A percentile compares a stretch with the other conserved stretches of the same genome.
Conservation (phyloP, 2,797 vertebrate genomes). For the Phyllotis vaccarum region DNA sequence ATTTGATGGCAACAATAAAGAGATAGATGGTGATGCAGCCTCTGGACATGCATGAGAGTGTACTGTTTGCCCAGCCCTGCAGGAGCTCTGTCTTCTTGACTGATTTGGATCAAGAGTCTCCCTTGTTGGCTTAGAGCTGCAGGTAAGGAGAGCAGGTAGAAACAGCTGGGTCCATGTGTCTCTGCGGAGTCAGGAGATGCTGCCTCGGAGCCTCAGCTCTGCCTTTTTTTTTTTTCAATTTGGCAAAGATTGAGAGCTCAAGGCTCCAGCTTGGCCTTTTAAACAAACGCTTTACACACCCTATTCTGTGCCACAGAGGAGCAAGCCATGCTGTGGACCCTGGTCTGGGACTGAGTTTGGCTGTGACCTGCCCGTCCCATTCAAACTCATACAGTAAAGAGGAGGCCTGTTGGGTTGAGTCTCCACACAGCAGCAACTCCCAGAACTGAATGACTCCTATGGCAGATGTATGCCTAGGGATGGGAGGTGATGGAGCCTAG, state of each 20-base stretch:
- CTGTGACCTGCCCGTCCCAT: not conserved
- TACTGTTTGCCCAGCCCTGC: not conserved
- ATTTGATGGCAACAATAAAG: not conserved
- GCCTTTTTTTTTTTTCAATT: not conserved
- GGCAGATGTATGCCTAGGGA: not conserved
- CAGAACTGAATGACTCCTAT: too few species aligned
- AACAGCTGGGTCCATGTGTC: not conserved
- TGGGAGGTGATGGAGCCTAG: not conserved
- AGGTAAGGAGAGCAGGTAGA: accelerated
- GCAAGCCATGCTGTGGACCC: not conserved
- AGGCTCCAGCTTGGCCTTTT: not conserved
- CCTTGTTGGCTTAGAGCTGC: not conserved
- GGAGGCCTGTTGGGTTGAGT: not conserved
- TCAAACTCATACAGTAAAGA: too few species aligned
- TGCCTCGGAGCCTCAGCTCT: not conserved
- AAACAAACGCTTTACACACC: not conserved
- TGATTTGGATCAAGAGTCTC: not conserved
- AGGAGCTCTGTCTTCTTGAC: not conserved
- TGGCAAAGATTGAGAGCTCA: not conserved
- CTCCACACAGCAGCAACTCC: accelerated
- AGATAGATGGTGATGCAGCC: not conserved
- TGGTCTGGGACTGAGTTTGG: not conserved
- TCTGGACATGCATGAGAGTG: not conserved
- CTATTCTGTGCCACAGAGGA: too few species aligned
- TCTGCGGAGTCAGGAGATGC: not conserved